Base-by-base conservation (phyloP, 2,797 vertebrate species). In the Spatula versicolor region DNA sequence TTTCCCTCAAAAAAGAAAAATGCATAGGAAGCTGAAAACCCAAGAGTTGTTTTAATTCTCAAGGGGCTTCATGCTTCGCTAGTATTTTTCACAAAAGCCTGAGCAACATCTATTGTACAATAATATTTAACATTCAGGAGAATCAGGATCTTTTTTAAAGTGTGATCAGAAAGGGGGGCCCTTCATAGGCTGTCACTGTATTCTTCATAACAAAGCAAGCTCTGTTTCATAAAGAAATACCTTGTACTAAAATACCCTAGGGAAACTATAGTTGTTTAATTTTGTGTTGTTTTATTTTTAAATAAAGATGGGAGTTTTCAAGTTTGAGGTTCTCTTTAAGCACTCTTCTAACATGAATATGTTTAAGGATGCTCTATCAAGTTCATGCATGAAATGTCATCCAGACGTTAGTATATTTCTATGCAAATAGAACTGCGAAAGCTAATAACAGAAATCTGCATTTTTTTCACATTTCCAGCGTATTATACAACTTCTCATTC, bases 381-480 rank as follows among this genome's bases (percentile, higher is more conserved):
- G 82, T 79, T 95, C 91, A 88, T 84, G 86, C 93, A 83, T 76
- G 81, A 95, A 96, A 96, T 95, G 90, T 76, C 89, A 95, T 77
- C 77, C 86, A 96, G 86, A 54, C 35, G 5, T 91, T 93, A 84
- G 77, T 91, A 66, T 62, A 93, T 93, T 96, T 94, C 95, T 97
- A 96, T 96, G 96, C 94, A 97, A 97, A 97, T 96, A 74, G 88
- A 96, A 72, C 92, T 92, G 76, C 80, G 89, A 79, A 93, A 96
- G 87, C 90, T 95, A 96, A 96, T 97, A 93, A 86, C 81, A 31
- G 78, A 95, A 96, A 97, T 96, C 92, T 96, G 91, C 89, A 92
- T 95, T 96, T 96, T 96, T 96, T 96, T 62, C 95, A 94, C 92
- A 95, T 97, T 92, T 83, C 76, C 92, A 96, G 71, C 11, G 4